A percentile compares a stretch with the other conserved stretches of the same genome.
Evolutionary conservation across 2,797 vertebrate genomes (phyloP).

Genomic region (Microtus agrestis): DNA sequence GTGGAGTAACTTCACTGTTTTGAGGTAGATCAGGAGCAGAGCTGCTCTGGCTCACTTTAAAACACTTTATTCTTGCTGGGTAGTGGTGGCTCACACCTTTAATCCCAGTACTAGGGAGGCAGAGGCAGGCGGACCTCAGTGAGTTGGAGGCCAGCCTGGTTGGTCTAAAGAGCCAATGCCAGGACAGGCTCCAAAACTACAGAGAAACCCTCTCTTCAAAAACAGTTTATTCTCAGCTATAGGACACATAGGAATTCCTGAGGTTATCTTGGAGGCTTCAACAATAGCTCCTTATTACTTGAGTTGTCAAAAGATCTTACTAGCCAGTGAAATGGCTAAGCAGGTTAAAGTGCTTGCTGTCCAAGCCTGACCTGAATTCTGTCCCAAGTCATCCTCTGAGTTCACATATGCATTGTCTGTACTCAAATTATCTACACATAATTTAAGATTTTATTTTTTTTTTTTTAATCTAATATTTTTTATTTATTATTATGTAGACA

Average conservation of each 20-base stretch:
- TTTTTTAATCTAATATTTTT: too few relatives aligned
- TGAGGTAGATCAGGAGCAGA: neutral
- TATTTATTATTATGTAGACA: too few relatives aligned
- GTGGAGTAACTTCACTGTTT: neutral
- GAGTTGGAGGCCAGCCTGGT: too few relatives aligned
- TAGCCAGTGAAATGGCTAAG: neutral
- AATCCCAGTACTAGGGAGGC: too few relatives aligned
- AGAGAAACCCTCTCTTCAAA: too few relatives aligned
- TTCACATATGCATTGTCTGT: neutral
- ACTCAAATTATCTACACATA: neutral
- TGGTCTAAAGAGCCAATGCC: too few relatives aligned
- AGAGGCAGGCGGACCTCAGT: too few relatives aligned
- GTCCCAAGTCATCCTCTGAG: neutral
- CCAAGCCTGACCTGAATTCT: neutral
- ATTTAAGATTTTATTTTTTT: neutral
- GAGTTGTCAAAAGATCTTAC: neutral
- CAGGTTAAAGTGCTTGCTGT: neutral
- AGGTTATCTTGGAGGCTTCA: neutral
- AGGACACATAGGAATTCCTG: neutral
- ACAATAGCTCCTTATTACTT: neutral
- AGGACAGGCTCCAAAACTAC: too few relatives aligned
- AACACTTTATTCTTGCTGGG: too few relatives aligned
- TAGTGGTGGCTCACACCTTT: too few relatives aligned
- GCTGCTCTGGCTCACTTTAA: neutral
- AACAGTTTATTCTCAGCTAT: neutral